Percentiles rank a stretch among this genome's conserved stretches.
Conservation (phyloP, 2,113 vertebrate genomes). For the Plotosus lineatus region DNA sequence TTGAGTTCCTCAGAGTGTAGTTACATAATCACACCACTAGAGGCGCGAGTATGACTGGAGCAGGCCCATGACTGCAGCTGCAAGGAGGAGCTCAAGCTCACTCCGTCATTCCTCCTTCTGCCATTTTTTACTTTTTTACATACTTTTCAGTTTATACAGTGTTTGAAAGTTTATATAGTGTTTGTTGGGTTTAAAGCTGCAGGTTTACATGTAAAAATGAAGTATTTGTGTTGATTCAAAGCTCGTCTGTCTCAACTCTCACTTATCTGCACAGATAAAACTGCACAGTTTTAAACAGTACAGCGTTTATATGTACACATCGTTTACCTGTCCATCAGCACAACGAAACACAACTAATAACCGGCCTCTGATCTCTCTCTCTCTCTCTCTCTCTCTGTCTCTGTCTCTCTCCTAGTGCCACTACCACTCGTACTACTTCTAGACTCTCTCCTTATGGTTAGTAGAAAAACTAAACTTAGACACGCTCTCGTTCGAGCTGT, state of each 20-base stretch:
- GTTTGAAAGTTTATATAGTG: too few species aligned
- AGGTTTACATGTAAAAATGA: background rate
- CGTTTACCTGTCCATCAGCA: background rate
- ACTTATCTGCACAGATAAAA: background rate
- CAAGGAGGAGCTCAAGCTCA: background rate
- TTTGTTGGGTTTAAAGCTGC: background rate
- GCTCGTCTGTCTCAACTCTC: background rate
- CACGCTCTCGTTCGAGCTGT: slow-evolving; percentile 69
- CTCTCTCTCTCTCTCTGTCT: background rate
- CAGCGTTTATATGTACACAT: background rate
- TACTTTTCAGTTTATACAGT: too few species aligned
- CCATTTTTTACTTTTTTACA: slow-evolving; percentile 18
- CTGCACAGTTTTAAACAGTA: background rate
- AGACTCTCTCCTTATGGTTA: background rate
- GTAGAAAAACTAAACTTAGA: slow-evolving; percentile 50
- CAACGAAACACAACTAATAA: background rate
- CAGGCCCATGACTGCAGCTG: background rate
- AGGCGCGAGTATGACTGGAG: background rate
- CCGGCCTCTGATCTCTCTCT: background rate
- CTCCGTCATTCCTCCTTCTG: background rate
- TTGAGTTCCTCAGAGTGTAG: background rate
- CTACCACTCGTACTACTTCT: slow-evolving; percentile 42
- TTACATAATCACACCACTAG: slow-evolving; percentile 17
- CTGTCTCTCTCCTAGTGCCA: slow-evolving; percentile 17
- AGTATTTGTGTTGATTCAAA: background rate